A percentile compares a stretch with the other conserved stretches of the same genome.
Evolutionary conservation across 2,888 invertebrate genomes (phyloP).

Genomic region (Cheilosia grossa): DNA sequence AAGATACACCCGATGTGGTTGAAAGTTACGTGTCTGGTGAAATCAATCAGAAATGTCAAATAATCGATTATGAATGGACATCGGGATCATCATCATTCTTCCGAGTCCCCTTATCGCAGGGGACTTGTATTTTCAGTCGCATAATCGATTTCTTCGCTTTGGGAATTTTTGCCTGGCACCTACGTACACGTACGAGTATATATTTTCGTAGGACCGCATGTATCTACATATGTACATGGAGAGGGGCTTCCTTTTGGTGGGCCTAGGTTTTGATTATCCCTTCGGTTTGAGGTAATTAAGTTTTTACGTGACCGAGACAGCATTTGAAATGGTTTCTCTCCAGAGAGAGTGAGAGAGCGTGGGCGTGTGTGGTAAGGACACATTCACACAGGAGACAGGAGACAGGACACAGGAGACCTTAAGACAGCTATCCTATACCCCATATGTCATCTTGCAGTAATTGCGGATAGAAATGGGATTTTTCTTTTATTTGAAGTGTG

Average conservation of each 20-base stretch:
- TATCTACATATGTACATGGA: not conserved
- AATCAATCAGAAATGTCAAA: slow-evolving; percentile 75
- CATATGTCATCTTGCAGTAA: slow-evolving; percentile 58
- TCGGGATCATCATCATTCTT: slow-evolving; percentile 63
- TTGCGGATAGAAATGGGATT: slow-evolving; percentile 61
- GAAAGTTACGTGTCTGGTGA: slow-evolving; percentile 63
- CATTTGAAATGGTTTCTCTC: slow-evolving; percentile 34
- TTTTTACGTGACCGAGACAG: slow-evolving; percentile 62
- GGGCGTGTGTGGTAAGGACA: slow-evolving; percentile 10
- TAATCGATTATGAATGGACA: slow-evolving; percentile 75
- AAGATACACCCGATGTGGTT: slow-evolving; percentile 52
- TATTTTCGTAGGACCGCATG: slow-evolving; percentile 14
- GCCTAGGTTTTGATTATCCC: slow-evolving; percentile 55
- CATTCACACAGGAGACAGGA: not conserved
- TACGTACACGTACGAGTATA: slow-evolving; percentile 12
- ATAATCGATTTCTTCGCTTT: slow-evolving; percentile 58
- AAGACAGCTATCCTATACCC: slow-evolving; percentile 1
- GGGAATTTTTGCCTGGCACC: slow-evolving; percentile 42
- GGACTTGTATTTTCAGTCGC: slow-evolving; percentile 29
- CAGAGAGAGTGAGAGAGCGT: not conserved
- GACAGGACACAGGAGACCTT: slow-evolving; percentile 5
- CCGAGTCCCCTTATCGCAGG: slow-evolving; percentile 35
- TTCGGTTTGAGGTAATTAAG: slow-evolving; percentile 63
- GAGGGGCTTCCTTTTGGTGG: not conserved
- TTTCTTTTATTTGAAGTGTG: slow-evolving; percentile 44